Percentiles rank a stretch among this genome's conserved stretches.
Evolutionary conservation across 2,888 invertebrate genomes (phyloP).

Genomic region (Labia minor): DNA sequence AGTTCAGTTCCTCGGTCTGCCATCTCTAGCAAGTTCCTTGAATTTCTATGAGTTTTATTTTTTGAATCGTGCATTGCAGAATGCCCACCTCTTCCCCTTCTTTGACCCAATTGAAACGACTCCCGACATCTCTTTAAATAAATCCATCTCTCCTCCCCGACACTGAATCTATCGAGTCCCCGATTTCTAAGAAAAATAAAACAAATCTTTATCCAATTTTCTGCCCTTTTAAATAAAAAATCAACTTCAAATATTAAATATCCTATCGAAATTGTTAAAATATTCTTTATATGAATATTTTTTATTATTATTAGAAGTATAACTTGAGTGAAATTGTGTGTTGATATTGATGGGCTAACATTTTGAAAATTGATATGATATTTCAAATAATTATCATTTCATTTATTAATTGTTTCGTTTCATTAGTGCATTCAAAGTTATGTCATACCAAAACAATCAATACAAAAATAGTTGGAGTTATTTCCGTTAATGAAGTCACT

Average conservation of each 20-base stretch:
- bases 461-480: slow-evolving; percentile 28
- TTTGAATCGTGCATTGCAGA: too few relatives aligned
- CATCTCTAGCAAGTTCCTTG: background rate
- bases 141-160: background rate
- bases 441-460: background rate
- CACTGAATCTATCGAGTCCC: background rate
- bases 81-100: background rate
- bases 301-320: too few relatives aligned
- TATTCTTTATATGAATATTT: too few relatives aligned
- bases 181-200: background rate
- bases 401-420: too few relatives aligned
- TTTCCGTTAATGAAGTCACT: slow-evolving; percentile 31
- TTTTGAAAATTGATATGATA: too few relatives aligned
- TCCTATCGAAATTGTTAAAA: too few relatives aligned
- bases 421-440: background rate
- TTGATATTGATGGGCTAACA: too few relatives aligned
- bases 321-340: too few relatives aligned
- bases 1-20: background rate
- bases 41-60: too few relatives aligned
- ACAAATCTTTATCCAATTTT: background rate
- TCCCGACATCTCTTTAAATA: background rate
- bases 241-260: background rate
- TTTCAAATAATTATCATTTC: too few relatives aligned
- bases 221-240: background rate
- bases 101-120: background rate